phyloP scores from a whole-genome alignment of 2,888 invertebrate species.

The Didymodactylos carnosus region DNA sequence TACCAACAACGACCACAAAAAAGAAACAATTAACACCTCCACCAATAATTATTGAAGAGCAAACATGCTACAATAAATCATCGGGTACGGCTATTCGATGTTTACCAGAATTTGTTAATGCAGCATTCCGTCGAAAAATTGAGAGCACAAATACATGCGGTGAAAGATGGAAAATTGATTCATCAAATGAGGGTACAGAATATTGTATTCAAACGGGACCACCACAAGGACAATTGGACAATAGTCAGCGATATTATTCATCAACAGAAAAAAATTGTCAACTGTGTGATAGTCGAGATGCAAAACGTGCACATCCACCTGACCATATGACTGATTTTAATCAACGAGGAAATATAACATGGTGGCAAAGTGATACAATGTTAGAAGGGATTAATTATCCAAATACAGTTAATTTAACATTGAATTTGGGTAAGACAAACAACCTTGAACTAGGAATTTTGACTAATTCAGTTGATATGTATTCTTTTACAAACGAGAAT shows the following conservation, averaged over 20 bases:
- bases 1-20: not conserved
- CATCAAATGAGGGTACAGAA: conserved; percentile 28
- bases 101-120: conserved; percentile 84
- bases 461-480: not conserved
- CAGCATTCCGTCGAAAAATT: conserved; percentile 67
- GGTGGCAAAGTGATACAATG: conserved; percentile 60
- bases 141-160: conserved; percentile 92
- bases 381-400: conserved; percentile 73
- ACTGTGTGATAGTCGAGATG: conserved; percentile 44
- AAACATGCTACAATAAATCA: conserved; percentile 27
- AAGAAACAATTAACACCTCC: not conserved
- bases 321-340: conserved; percentile 71
- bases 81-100: conserved; percentile 50
- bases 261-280: conserved; percentile 21
- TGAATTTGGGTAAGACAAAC: conserved; percentile 49
- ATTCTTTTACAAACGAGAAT: too few species aligned
- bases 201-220: conserved; percentile 78
- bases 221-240: conserved; percentile 16
- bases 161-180: conserved; percentile 46
- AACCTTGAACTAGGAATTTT: not conserved
- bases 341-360: conserved; percentile 30
- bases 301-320: conserved; percentile 47
- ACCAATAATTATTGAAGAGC: not conserved
- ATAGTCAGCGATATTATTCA: not conserved
- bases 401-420: conserved; percentile 70